These are phyloP conservation scores for Trichacis sp. DNA, from an alignment of 2,888 invertebrate species.

Conservation along the genomic window DNA sequence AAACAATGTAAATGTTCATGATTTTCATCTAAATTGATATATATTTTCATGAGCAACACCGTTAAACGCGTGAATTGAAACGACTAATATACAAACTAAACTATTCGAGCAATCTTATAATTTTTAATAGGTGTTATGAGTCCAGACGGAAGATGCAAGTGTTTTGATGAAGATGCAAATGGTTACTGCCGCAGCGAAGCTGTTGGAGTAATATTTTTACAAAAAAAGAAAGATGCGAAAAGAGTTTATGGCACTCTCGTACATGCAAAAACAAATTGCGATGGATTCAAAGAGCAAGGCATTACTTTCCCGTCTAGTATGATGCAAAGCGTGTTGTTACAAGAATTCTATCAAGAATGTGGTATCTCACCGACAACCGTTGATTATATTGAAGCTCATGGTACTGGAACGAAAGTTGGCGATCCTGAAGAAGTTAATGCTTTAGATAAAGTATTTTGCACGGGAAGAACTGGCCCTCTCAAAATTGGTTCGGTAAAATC, in stretches of 20 bases:
- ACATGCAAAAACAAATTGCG: constrained; percentile 75
- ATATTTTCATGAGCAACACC: too few species aligned
- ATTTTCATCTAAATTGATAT: too few species aligned
- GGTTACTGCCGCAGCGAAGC: constrained; percentile 90
- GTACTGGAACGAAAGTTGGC: constrained; percentile 85
- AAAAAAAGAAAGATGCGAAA: constrained; percentile 71
- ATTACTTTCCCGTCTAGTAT: constrained; percentile 63
- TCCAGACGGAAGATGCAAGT: constrained; percentile 91
- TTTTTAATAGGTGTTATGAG: too few species aligned
- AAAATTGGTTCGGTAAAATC: too few species aligned
- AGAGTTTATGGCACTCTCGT: constrained; percentile 71
- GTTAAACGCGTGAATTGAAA: too few species aligned
- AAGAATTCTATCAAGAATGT: constrained; percentile 74
- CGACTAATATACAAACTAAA: too few species aligned
- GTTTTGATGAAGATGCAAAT: constrained; percentile 86
- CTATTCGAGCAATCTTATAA: too few species aligned
- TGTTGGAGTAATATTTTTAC: constrained; percentile 78
- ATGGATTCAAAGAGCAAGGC: constrained; percentile 70
- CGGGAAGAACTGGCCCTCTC: too few species aligned
- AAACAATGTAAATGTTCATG: too few species aligned
- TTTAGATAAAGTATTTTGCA: too few species aligned
- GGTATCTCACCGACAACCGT: constrained; percentile 79
- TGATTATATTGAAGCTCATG: constrained; percentile 77
- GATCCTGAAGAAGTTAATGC: constrained; percentile 94
- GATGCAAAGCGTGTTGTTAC: constrained; percentile 64